phyloP scores from a whole-genome alignment of 2,888 invertebrate genomes.

The Coenonympha arcania region DNA sequence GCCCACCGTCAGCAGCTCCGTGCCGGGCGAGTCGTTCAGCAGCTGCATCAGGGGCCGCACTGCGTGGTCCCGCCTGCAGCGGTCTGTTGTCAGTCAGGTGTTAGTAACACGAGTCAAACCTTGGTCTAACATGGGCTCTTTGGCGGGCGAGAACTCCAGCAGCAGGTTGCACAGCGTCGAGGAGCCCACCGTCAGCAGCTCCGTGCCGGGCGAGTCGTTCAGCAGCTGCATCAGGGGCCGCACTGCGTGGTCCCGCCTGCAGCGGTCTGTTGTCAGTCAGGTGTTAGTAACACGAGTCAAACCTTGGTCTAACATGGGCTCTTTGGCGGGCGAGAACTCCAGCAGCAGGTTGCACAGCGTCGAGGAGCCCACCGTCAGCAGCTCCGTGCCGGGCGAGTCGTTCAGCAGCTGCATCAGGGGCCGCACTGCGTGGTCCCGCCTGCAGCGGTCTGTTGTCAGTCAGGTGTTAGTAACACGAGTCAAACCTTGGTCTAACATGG shows the following conservation, averaged over 20 bases:
- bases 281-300: constrained; percentile 33
- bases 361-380: constrained; percentile 90
- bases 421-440: constrained; percentile 87
- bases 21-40: constrained; percentile 74
- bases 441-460: too few species aligned
- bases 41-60: constrained; percentile 91
- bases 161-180: constrained; percentile 94
- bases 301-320: constrained; percentile 88
- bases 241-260: constrained; percentile 87
- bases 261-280: too few species aligned
- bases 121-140: constrained; percentile 91
- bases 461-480: too few species aligned
- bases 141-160: constrained; percentile 95
- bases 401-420: constrained; percentile 87
- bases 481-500: constrained; percentile 84
- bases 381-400: constrained; percentile 77
- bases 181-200: constrained; percentile 89
- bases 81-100: too few species aligned
- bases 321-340: constrained; percentile 96
- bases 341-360: constrained; percentile 92
- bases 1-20: constrained; percentile 87
- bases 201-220: constrained; percentile 74
- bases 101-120: constrained; percentile 50
- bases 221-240: constrained; percentile 90
- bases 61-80: constrained; percentile 86